phyloP scores from a whole-genome alignment of 2,888 invertebrate species.

The Scaeva pyrastri region DNA sequence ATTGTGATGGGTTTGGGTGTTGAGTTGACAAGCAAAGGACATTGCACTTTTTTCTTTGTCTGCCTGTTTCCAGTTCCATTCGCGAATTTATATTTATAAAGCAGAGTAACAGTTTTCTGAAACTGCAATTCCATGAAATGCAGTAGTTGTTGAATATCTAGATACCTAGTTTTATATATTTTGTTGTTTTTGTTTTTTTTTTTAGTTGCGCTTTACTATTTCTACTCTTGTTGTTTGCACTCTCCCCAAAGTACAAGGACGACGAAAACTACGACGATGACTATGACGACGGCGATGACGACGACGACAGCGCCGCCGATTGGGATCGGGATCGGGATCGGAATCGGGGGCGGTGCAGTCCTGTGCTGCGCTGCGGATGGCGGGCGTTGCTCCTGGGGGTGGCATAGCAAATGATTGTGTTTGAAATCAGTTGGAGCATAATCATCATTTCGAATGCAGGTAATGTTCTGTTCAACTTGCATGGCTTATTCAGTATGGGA shows the following conservation, averaged over 20 bases:
- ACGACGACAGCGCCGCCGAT: conserved; percentile 13
- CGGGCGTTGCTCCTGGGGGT: conserved; percentile 44
- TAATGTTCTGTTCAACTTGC: conserved; percentile 76
- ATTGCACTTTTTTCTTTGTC: conserved; percentile 69
- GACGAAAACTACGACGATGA: conserved; percentile 17
- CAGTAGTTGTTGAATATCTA: conserved; percentile 68
- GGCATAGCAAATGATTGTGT: conserved; percentile 71
- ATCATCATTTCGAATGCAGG: conserved; percentile 76
- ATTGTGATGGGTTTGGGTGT: conserved; percentile 28
- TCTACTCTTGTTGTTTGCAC: conserved; percentile 54
- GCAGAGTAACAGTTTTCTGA: conserved; percentile 55
- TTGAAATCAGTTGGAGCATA: conserved; percentile 74
- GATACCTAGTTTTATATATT: conserved; percentile 23
- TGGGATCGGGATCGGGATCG: no score
- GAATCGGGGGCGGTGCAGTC: no score
- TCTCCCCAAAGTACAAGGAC: conserved; percentile 55
- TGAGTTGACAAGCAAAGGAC: conserved; percentile 74
- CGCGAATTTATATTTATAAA: conserved; percentile 22
- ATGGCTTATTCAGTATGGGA: conserved; percentile 69
- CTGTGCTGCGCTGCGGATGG: neutral
- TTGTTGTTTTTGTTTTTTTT: conserved; percentile 2
- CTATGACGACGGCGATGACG: conserved; percentile 21
- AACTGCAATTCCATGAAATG: conserved; percentile 69
- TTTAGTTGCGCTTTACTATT: conserved; percentile 29
- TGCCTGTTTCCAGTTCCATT: neutral